A percentile compares a stretch with the other conserved stretches of the same genome.
These are phyloP conservation scores for Ptychadena robeensis DNA, from an alignment of 2,797 vertebrate species.

Conservation along the genomic window DNA sequence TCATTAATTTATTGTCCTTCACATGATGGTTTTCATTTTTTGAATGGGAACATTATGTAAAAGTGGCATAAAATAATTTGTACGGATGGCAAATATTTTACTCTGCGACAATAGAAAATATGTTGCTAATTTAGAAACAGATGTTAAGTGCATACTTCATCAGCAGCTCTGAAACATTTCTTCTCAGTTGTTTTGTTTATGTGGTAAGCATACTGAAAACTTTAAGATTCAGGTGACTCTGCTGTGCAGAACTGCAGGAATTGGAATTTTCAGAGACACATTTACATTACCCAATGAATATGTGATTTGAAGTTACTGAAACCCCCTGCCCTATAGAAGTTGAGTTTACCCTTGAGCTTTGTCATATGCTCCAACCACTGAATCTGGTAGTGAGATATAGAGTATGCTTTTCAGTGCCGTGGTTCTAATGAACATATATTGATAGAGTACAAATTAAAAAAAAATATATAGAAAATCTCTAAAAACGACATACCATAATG, in stretches of 20 bases:
- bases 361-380: no score
- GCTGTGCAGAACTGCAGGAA: neutral
- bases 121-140: constrained; percentile 53
- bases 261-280: neutral
- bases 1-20: constrained; percentile 51
- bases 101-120: constrained; percentile 56
- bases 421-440: no score
- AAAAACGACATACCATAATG: no score
- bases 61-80: constrained; percentile 59
- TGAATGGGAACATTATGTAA: constrained; percentile 55
- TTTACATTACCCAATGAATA: neutral
- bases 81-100: constrained; percentile 54
- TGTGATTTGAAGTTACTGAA: neutral
- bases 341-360: no score
- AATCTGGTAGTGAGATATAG: no score
- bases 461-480: no score
- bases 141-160: constrained; percentile 58
- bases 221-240: constrained; percentile 39
- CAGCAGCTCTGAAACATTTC: constrained; percentile 50
- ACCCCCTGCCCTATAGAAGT: no score
- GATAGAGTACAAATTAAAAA: no score
- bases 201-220: constrained; percentile 46
- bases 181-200: constrained; percentile 46
- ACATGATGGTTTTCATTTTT: constrained; percentile 53
- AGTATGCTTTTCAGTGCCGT: no score